Evolutionary conservation across 2,113 vertebrate species (phyloP), one percentile per base, ranked within the genome.

Genomic region (Corythoichthys intestinalis): DNA sequence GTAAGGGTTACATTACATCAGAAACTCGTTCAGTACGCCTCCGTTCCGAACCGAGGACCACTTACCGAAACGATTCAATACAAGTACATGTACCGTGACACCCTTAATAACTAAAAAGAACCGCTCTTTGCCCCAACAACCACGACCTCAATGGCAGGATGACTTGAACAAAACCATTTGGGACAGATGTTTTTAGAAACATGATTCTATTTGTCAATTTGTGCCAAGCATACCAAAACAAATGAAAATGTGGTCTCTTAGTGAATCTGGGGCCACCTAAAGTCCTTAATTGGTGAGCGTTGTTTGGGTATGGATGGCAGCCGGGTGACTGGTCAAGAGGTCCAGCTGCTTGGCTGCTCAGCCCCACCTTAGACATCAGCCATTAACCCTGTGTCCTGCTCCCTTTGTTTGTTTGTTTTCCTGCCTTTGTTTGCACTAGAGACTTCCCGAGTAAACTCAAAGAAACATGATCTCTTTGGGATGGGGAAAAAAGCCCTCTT

Each of bases 371-470:
- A 65, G 38, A 68, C 68, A 66, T 78, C 63, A 57, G 54, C 59
- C 65, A 11, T 65, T 63, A 75, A 78, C 28, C 76, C 67, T 66
- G 39, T 46, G 65, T 63, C 75, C 68, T 17, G 52, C 70, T 71
- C 73, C 64, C 65, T 46, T 78, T 86, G 76, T 90, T 90, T 88
- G 85, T 89, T 91, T 89, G 87, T 87, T 82, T 83, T 85, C 72
- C 82, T 80, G 82, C 72, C 79, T 84, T 85, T 89, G 84, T 91
- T 91, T 90, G 74, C 75, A 78, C 74, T 72, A 2, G 54, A 82
- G 82, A 81, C 83, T 90, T 87, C 84, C 83, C 89, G 66, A 75
- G 85, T 81, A 83, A 91, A 86, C 82, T 58, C 64, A 54, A 59
- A 35, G 62, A 74, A 80, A 74, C 63, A 50, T 66, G 62, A 84